phyloP scores from a whole-genome alignment of 1,140 invertebrate species.

The Heliothis subflexa region DNA sequence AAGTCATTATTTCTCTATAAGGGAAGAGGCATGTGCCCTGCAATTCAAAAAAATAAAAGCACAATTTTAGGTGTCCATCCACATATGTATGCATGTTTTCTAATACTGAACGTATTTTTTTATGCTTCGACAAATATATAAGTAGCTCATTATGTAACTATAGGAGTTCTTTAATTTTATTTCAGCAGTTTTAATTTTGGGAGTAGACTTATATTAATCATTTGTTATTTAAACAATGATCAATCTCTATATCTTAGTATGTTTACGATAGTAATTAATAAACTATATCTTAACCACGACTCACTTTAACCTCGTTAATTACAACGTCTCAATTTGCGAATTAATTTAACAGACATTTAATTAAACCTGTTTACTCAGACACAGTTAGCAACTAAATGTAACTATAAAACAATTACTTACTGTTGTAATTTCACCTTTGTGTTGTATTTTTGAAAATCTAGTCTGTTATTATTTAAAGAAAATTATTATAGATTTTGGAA shows the following conservation, averaged over 20 bases:
- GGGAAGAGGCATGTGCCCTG: too few species aligned
- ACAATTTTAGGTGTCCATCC: too few species aligned
- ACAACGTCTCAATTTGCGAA: constrained; percentile 7
- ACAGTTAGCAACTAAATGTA: constrained; percentile 28
- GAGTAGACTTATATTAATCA: background rate
- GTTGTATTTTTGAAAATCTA: background rate
- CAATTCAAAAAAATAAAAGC: too few species aligned
- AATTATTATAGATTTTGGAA: too few species aligned
- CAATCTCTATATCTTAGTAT: background rate
- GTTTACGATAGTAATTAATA: background rate
- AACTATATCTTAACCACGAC: constrained; percentile 10
- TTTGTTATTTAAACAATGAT: background rate
- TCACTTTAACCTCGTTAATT: constrained; percentile 24
- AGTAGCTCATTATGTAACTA: background rate
- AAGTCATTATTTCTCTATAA: too few species aligned
- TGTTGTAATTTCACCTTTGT: background rate
- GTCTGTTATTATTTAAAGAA: too few species aligned
- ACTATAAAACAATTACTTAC: constrained; percentile 30
- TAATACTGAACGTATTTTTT: too few species aligned
- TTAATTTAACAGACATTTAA: constrained; percentile 29
- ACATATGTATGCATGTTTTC: too few species aligned
- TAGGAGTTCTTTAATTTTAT: too few species aligned
- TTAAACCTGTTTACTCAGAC: constrained; percentile 23
- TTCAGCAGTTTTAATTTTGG: too few species aligned
- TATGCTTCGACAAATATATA: background rate